Conservation (phyloP, 2,113 vertebrate species). For the Ammodytes dubius region DNA sequence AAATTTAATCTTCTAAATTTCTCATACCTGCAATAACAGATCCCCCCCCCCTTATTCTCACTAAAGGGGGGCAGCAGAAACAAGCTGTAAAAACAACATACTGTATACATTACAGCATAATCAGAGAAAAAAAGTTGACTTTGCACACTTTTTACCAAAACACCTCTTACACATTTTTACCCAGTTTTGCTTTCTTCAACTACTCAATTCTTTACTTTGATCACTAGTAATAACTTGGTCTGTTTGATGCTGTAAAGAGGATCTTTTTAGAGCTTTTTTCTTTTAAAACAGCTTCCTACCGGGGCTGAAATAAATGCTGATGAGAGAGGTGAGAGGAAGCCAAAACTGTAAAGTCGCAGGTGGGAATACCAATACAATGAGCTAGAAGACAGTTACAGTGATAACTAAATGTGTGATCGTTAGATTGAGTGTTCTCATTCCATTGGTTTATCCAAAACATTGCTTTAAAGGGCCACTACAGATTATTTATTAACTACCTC, state of each 20-base stretch:
- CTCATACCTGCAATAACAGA: background rate
- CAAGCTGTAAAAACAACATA: background rate
- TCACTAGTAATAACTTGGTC: too few relatives aligned
- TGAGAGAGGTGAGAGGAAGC: background rate
- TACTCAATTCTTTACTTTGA: too few relatives aligned
- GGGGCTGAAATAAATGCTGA: background rate
- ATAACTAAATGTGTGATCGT: background rate
- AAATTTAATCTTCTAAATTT: slow-evolving; percentile 1
- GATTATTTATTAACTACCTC: background rate
- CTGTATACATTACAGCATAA: background rate
- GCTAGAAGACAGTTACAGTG: background rate
- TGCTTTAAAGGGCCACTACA: background rate
- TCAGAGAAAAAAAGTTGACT: background rate
- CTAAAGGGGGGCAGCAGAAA: slow-evolving; percentile 9
- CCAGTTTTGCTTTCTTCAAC: too few relatives aligned
- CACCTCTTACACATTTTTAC: too few relatives aligned
- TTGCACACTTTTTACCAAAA: background rate
- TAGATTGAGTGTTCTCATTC: background rate
- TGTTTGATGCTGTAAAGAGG: background rate
- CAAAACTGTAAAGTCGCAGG: background rate
- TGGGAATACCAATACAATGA: background rate
- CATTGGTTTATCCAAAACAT: background rate
- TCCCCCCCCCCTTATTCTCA: background rate
- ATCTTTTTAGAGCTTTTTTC: background rate
- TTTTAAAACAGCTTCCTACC: background rate